Evolutionary conservation across 2,888 invertebrate species (phyloP).

Genomic region (Ellobium chinense): DNA sequence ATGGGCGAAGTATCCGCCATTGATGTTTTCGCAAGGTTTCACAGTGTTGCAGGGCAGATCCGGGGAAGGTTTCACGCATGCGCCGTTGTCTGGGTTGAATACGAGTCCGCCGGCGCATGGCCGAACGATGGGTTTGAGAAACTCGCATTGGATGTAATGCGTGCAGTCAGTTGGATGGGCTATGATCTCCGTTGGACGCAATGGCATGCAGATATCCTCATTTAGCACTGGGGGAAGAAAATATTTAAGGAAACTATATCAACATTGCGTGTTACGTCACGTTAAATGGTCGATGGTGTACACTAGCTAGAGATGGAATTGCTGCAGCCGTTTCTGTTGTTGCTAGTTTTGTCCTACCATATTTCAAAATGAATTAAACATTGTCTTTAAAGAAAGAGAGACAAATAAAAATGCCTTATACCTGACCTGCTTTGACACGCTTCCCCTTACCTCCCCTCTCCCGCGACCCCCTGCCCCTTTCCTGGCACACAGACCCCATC

Average conservation of each 20-base stretch:
- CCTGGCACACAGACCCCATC: too few species aligned
- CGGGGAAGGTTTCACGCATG: conserved; percentile 48
- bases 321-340: too few species aligned
- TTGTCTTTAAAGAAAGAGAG: too few species aligned
- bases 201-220: conserved; percentile 24
- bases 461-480: too few species aligned
- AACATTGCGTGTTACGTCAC: too few species aligned
- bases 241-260: too few species aligned
- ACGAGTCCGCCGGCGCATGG: conserved; percentile 56
- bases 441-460: background rate
- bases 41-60: conserved; percentile 50
- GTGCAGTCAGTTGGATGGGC: conserved; percentile 60
- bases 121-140: conserved; percentile 56
- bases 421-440: background rate
- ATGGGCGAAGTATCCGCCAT: conserved; percentile 64
- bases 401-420: background rate
- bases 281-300: too few species aligned
- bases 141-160: conserved; percentile 66
- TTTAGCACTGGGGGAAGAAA: conserved; percentile 19
- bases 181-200: background rate
- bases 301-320: too few species aligned
- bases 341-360: too few species aligned
- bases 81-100: conserved; percentile 46
- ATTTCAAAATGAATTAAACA: too few species aligned
- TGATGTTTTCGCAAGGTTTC: conserved; percentile 57